Conservation (phyloP, 1,140 invertebrate genomes). For the Drosophila dunni region DNA sequence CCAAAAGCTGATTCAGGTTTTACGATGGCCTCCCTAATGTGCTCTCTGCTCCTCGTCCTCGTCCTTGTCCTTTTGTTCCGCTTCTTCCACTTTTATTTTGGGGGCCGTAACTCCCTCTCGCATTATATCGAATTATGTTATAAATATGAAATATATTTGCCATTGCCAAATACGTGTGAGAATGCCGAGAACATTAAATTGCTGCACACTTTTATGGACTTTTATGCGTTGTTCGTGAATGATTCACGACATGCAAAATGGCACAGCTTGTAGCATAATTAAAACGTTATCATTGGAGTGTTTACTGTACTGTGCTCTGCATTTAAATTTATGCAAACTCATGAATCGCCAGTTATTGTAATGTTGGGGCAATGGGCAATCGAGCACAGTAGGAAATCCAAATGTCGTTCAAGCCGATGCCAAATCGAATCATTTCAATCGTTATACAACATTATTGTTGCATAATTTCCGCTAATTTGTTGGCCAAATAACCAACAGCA, state of each 20-base stretch:
- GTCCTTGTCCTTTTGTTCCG: conserved; percentile 1
- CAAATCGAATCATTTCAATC: conserved; percentile 28
- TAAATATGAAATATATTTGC: conserved; percentile 79
- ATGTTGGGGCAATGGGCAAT: conserved; percentile 13
- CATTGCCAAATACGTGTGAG: conserved; percentile 59
- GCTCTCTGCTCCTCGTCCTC: conserved; percentile 10
- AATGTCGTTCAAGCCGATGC: conserved; percentile 28
- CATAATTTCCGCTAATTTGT: conserved; percentile 78
- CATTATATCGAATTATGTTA: conserved; percentile 82
- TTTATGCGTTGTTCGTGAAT: conserved; percentile 65
- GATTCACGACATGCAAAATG: conserved; percentile 23
- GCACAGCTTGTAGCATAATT: conserved; percentile 57
- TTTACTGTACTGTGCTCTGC: not conserved
- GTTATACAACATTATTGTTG: conserved; percentile 64
- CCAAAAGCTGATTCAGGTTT: conserved; percentile 62
- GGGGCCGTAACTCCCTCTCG: conserved; percentile 39
- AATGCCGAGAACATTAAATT: conserved; percentile 57
- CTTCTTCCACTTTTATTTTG: not conserved
- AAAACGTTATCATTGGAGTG: conserved; percentile 61
- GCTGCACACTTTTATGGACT: conserved; percentile 65
- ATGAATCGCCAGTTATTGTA: too few relatives aligned
- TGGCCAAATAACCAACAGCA: conserved; percentile 46
- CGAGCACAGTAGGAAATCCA: conserved; percentile 36
- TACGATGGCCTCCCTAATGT: conserved; percentile 51
- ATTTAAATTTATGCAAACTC: too few relatives aligned